These are phyloP conservation scores for Papilio polytes DNA, from an alignment of 1,140 invertebrate species.

Conservation along the genomic window DNA sequence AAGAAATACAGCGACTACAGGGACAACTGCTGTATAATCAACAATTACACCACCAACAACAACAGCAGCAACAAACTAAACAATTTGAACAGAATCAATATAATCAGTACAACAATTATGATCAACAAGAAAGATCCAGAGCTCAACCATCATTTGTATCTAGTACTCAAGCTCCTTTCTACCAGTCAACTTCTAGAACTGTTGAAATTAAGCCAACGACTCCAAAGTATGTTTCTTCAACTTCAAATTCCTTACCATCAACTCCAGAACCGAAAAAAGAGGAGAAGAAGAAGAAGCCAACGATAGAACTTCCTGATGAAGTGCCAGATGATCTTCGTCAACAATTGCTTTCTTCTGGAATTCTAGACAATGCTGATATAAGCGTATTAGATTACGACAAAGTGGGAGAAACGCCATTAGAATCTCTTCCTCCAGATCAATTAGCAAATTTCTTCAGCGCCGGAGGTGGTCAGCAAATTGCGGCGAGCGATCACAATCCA, in stretches of 20 bases:
- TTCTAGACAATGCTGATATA: slow-evolving; percentile 93
- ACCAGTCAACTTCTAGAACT: slow-evolving; percentile 72
- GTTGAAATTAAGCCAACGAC: slow-evolving; percentile 76
- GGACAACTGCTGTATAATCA: slow-evolving; percentile 69
- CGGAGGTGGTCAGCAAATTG: slow-evolving; percentile 88
- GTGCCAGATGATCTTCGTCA: slow-evolving; percentile 93
- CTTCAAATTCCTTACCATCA: slow-evolving; percentile 67
- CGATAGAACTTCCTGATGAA: slow-evolving; percentile 91
- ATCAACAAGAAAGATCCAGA: slow-evolving; percentile 71
- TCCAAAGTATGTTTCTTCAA: slow-evolving; percentile 76
- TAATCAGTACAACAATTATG: slow-evolving; percentile 64
- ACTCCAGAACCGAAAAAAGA: slow-evolving; percentile 79
- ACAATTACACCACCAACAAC: slow-evolving; percentile 59
- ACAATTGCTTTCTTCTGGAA: slow-evolving; percentile 92
- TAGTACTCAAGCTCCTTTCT: slow-evolving; percentile 70
- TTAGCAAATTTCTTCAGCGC: slow-evolving; percentile 92
- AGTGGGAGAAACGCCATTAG: slow-evolving; percentile 93
- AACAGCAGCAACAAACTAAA: slow-evolving; percentile 42
- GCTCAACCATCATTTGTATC: slow-evolving; percentile 60
- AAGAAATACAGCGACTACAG: slow-evolving; percentile 78
- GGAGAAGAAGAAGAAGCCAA: slow-evolving; percentile 83
- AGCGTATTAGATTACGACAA: slow-evolving; percentile 94
- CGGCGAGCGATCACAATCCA: slow-evolving; percentile 88
- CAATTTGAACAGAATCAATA: slow-evolving; percentile 55
- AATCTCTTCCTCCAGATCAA: slow-evolving; percentile 93